Evolutionary conservation across 2,888 invertebrate genomes (phyloP), one percentile per base, ranked within the genome.

Genomic region (Cantharis rufa): DNA sequence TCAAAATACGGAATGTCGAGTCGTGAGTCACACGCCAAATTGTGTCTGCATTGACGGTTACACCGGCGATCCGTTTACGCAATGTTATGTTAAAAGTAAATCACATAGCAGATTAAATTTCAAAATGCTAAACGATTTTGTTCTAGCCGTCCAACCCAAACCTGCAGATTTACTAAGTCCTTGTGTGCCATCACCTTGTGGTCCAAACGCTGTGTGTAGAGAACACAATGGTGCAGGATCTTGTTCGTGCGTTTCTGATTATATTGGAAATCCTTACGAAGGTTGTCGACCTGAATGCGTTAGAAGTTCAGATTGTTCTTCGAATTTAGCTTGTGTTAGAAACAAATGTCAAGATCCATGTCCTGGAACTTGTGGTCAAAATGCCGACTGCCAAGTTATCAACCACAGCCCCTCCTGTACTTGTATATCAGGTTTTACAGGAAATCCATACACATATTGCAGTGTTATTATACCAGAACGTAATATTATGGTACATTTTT

Each of bases 341-440:
- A 90, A 90, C 81, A 92, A 92, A 85, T 93, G 93, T 81, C 86
- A 86, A 69, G 92, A 93, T 87, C 92, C 93, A 13, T 93, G 93
- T 79, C 90, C 90, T 1, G 92, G 91, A 79, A 90, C 91, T 4
- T 93, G 93, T 83, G 92, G 92, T 0, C 89, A 89, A 80, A 92
- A 92, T 84, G 91, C 93, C 0, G 88, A 91, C 72, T 94, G 94
- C 81, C 90, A 91, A 82, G 92, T 92, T 64, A 88, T 93, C 9
- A 92, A 91, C 82, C 93, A 93, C 83, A 85, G 91, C 77, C 92
- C 93, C 5, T 89, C 90, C 10, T 94, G 94, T 83, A 90, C 89
- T 75, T 93, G 93, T 82, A 84, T 88, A 15, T 81, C 87, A 27
- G 92, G 92, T 70, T 92, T 90, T 81, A 91, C 90, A 21, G 94